Base-by-base conservation (phyloP, 2,797 vertebrate species). In the Chromobotia macracanthus region DNA sequence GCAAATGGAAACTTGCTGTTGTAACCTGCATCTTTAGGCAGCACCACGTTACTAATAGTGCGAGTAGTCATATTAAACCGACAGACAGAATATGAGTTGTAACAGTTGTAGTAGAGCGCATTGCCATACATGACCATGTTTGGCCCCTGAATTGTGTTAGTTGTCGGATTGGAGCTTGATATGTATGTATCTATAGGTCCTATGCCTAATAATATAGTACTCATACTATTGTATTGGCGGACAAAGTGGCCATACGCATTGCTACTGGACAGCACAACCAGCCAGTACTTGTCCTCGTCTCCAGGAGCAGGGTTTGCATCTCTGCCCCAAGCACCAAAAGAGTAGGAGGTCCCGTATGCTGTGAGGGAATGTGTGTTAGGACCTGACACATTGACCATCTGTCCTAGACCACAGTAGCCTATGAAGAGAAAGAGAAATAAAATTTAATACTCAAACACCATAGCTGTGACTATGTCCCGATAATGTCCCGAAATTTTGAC, bases 101-200 rank as follows among this genome's bases (percentile, higher is more conserved):
- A 94, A 77, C 93, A 93, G 83, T 88, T 86, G 85, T 93, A 93
- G 86, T 92, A 94, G 48, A 92, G 85, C 0, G 90, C 87, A 0
- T 79, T 87, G 28, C 70, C 84, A 5, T 91, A 92, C 77, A 93
- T 61, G 61, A 92, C 90, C 1, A 83, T 85, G 1, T 92, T 93
- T 0, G 93, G 89, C 12, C 93, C 92, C 2, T 93, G 90, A 81
- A 93, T 85, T 68, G 93, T 93, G 90, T 93, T 89, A 80, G 91
- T 92, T 82, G 90, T 88, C 38, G 92, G 91, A 68, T 91, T 93
- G 6, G 85, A 58, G 0, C 85, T 0, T 23, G 84, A 16, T n/a
- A 92, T 91, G 28, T 1, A 0, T 0, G 87, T 13, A 28, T 89
- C 91, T 8, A 86, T 88, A 1, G 44, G 15, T 38, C 87, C 91